phyloP scores from a whole-genome alignment of 2,113 vertebrate genomes.

The Eidolon helvum region DNA sequence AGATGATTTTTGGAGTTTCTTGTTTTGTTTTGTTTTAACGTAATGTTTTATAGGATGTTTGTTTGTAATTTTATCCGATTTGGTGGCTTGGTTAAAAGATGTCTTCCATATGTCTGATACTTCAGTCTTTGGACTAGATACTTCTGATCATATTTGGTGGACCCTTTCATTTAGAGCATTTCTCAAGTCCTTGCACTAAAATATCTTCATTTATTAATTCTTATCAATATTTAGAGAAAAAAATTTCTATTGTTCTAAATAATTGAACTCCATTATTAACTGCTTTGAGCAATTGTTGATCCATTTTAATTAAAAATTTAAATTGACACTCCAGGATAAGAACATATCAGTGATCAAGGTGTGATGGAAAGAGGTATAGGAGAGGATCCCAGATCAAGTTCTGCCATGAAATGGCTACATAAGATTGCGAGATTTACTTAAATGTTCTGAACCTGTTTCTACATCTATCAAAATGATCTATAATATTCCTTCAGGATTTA shows the following conservation, averaged over 20 bases:
- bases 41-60: conserved; percentile 44
- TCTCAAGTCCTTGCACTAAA: neutral
- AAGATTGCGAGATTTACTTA: neutral
- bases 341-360: neutral
- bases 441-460: neutral
- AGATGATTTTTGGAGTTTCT: neutral
- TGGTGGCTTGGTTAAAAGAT: conserved; percentile 3
- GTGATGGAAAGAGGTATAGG: neutral
- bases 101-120: neutral
- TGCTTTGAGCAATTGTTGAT: neutral
- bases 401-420: neutral
- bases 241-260: neutral
- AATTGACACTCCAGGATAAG: neutral
- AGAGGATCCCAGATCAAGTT: neutral
- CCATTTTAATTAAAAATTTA: conserved; percentile 33
- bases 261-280: neutral
- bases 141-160: neutral
- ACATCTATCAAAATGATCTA: neutral
- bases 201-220: neutral
- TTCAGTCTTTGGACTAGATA: neutral
- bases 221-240: neutral
- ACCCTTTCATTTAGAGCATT: neutral
- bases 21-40: neutral
- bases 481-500: neutral
- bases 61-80: conserved; percentile 22